Percentiles rank a stretch among this genome's conserved stretches.
Evolutionary conservation across 2,888 invertebrate species (phyloP).

Genomic region (Dasypolia templi): DNA sequence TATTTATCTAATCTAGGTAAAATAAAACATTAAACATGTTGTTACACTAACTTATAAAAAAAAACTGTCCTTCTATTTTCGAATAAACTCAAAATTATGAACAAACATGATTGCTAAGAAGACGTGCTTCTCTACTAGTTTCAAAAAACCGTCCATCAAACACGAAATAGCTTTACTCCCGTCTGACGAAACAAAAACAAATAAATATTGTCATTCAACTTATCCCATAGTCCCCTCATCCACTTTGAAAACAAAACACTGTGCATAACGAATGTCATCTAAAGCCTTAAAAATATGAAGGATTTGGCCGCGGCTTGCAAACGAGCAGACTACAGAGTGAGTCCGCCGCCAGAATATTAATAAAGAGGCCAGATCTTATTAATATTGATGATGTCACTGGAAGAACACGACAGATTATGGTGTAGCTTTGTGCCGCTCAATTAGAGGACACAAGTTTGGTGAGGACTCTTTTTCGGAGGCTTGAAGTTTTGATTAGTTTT

Average conservation of each 20-base stretch:
- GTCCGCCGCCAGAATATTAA: slow-evolving; percentile 63
- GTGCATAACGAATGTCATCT: slow-evolving; percentile 55
- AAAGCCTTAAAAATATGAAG: slow-evolving; percentile 68
- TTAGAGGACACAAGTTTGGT: slow-evolving; percentile 46
- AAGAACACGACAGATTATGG: slow-evolving; percentile 58
- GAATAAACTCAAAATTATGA: neutral
- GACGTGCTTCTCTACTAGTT: neutral
- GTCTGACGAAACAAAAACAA: too few relatives aligned
- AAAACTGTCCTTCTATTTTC: neutral
- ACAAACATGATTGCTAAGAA: neutral
- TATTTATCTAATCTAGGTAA: too few relatives aligned
- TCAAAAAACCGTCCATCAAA: neutral
- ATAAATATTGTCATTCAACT: slow-evolving; percentile 21
- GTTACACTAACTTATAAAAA: neutral
- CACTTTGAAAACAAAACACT: slow-evolving; percentile 59
- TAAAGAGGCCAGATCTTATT: slow-evolving; percentile 60
- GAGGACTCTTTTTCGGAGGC: neutral
- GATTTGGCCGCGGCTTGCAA: slow-evolving; percentile 55
- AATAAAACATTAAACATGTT: neutral
- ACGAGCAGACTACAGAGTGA: slow-evolving; percentile 59
- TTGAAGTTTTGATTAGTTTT: slow-evolving; percentile 2
- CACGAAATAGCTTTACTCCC: neutral
- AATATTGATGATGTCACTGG: slow-evolving; percentile 64
- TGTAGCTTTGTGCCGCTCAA: slow-evolving; percentile 51
- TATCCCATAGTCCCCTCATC: slow-evolving; percentile 48